Evolutionary conservation across 1,140 invertebrate genomes (phyloP).

Genomic region (Himalopsyche phryganea): DNA sequence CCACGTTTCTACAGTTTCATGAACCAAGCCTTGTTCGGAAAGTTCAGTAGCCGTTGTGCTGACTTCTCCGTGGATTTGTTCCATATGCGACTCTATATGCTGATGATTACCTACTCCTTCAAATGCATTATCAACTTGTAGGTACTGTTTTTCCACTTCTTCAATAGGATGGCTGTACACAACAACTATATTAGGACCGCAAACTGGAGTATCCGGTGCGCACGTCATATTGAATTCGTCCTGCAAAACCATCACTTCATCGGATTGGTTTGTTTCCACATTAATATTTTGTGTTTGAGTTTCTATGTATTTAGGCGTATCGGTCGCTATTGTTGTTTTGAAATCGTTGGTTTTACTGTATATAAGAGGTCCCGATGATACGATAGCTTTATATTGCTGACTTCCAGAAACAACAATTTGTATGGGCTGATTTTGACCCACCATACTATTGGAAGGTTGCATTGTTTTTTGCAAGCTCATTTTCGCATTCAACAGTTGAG

Average conservation of each 20-base stretch:
- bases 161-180: conserved; percentile 58
- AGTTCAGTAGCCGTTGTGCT: conserved; percentile 26
- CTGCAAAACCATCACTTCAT: conserved; percentile 45
- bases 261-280: conserved; percentile 3
- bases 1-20: conserved; percentile 32
- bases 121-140: conserved; percentile 9
- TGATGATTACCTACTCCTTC: conserved; percentile 2
- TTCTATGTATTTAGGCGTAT: conserved; percentile 1
- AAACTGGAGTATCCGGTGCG: conserved; percentile 41
- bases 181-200: conserved; percentile 59
- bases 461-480: background rate
- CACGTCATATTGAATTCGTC: conserved; percentile 47
- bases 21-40: conserved; percentile 32
- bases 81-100: conserved; percentile 28
- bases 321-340: conserved; percentile 5
- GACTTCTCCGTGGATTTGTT: conserved; percentile 20
- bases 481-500: conserved; percentile 15
- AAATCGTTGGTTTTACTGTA: conserved; percentile 12
- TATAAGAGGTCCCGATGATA: conserved; percentile 44
- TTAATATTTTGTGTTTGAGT: conserved; percentile 6
- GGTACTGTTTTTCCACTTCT: conserved; percentile 51
- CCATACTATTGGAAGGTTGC: background rate
- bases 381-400: conserved; percentile 49
- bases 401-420: conserved; percentile 51
- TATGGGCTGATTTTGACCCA: conserved; percentile 42